Evolutionary conservation across 2,888 invertebrate species (phyloP).

Genomic region (Listrodromus nycthemerus): DNA sequence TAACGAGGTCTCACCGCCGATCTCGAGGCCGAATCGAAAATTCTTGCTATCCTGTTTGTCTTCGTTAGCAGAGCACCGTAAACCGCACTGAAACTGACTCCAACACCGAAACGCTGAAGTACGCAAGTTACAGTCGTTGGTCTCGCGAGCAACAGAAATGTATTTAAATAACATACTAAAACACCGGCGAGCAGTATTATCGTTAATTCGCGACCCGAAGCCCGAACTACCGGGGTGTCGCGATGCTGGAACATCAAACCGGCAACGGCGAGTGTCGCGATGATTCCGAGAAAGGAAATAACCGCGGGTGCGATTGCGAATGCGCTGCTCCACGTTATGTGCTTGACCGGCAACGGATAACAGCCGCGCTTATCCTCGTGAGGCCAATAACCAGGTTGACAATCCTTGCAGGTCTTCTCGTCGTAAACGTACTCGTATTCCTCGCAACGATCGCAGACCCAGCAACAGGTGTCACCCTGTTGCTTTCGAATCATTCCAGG

Average conservation of each 20-base stretch:
- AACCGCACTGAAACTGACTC: slow-evolving; percentile 88
- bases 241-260: slow-evolving; percentile 88
- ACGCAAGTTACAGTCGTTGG: slow-evolving; percentile 87
- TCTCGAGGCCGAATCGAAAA: slow-evolving; percentile 88
- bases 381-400: slow-evolving; percentile 88
- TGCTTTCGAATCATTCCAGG: slow-evolving; percentile 89
- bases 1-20: slow-evolving; percentile 88
- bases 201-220: slow-evolving; percentile 88
- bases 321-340: slow-evolving; percentile 88
- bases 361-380: slow-evolving; percentile 87
- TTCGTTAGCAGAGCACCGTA: slow-evolving; percentile 89
- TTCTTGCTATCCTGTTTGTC: slow-evolving; percentile 88
- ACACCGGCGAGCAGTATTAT: slow-evolving; percentile 88
- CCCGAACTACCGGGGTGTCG: slow-evolving; percentile 88
- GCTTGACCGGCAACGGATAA: slow-evolving; percentile 87
- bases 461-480: slow-evolving; percentile 90
- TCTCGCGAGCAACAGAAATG: slow-evolving; percentile 87
- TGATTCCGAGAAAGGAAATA: slow-evolving; percentile 88
- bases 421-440: slow-evolving; percentile 89
- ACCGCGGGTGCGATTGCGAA: slow-evolving; percentile 88
- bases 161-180: slow-evolving; percentile 87
- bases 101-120: slow-evolving; percentile 88
- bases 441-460: slow-evolving; percentile 91
- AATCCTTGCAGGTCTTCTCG: slow-evolving; percentile 88
- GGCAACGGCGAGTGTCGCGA: slow-evolving; percentile 87